Conservation (phyloP, 1,140 invertebrate genomes). For the Drosophila sp. region DNA sequence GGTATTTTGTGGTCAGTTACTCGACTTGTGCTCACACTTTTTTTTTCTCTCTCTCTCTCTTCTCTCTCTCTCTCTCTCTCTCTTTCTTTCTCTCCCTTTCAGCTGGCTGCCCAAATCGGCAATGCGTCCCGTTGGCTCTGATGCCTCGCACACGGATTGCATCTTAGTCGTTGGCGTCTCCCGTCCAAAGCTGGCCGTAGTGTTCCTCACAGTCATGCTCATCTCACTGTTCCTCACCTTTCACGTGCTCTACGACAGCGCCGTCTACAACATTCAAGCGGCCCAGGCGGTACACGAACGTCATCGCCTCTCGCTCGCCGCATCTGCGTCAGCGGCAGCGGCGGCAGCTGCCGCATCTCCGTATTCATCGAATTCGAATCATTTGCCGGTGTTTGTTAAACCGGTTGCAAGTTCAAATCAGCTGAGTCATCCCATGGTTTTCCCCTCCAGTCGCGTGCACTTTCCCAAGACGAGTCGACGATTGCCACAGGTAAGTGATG, state of each 20-base stretch:
- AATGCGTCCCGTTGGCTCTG: conserved; percentile 91
- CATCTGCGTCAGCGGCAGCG: conserved; percentile 45
- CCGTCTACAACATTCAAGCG: conserved; percentile 90
- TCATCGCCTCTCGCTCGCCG: conserved; percentile 71
- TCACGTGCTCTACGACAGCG: conserved; percentile 92
- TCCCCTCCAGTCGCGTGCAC: conserved; percentile 85
- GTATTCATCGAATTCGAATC: conserved; percentile 48
- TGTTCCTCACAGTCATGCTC: conserved; percentile 90
- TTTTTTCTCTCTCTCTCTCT: no score
- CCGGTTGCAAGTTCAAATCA: conserved; percentile 71
- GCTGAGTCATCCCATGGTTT: conserved; percentile 84
- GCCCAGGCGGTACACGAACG: conserved; percentile 78
- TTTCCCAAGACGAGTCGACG: conserved; percentile 85
- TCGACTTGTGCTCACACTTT: no score
- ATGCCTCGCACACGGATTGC: conserved; percentile 89
- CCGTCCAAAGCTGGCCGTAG: conserved; percentile 91
- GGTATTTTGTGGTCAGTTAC: no score
- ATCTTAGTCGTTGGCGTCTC: conserved; percentile 91
- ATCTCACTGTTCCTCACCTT: conserved; percentile 92
- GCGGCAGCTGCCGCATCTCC: conserved; percentile 24
- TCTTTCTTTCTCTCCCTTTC: conserved; percentile 29
- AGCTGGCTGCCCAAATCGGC: conserved; percentile 92
- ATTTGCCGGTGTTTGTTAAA: conserved; percentile 71
- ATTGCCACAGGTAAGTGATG: conserved; percentile 86
- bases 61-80: no score